Conservation (phyloP, 2,113 vertebrate genomes). For the Electrona antarctica region DNA sequence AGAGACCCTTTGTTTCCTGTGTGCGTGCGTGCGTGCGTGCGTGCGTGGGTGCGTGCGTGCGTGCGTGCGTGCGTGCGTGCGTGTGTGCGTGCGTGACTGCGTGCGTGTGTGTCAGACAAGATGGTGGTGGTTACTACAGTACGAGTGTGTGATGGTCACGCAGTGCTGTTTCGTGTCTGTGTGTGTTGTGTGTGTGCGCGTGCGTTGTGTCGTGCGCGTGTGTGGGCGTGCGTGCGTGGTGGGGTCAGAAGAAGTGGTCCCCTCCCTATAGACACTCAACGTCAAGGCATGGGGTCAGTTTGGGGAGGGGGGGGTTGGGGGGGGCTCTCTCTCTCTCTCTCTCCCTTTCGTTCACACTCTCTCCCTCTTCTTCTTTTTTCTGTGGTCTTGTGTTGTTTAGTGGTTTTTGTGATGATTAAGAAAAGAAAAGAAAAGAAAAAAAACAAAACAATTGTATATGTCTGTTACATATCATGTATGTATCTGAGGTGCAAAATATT, state of each 20-base stretch:
- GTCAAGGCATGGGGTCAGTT: constrained; percentile 49
- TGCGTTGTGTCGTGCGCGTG: constrained; percentile 32
- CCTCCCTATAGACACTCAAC: constrained; percentile 59
- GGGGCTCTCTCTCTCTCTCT: constrained; percentile 58
- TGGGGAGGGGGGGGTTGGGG: too few relatives aligned
- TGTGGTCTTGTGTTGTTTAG: constrained; percentile 86
- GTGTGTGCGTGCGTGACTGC: constrained; percentile 66
- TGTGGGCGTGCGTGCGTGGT: constrained; percentile 19
- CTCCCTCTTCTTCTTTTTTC: constrained; percentile 82
- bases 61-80: constrained; percentile 59
- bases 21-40: constrained; percentile 44
- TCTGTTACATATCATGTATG: constrained; percentile 87
- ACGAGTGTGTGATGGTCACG: constrained; percentile 5
- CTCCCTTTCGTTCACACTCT: constrained; percentile 78
- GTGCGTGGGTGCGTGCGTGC: constrained; percentile 51
- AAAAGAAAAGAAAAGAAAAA: too few relatives aligned
- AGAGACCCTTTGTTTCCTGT: constrained; percentile 64
- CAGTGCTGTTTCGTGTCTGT: constrained; percentile 28
- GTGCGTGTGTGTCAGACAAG: neutral
- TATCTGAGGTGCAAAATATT: constrained; percentile 86
- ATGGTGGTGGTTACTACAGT: too few relatives aligned
- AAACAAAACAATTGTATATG: constrained; percentile 83
- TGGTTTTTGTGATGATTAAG: constrained; percentile 81
- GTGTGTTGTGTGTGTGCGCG: constrained; percentile 16
- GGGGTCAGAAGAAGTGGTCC: constrained; percentile 69